Evolutionary conservation across 2,113 vertebrate species (phyloP), one percentile per base, ranked within the genome.

Genomic region (Brachyistius frenatus): DNA sequence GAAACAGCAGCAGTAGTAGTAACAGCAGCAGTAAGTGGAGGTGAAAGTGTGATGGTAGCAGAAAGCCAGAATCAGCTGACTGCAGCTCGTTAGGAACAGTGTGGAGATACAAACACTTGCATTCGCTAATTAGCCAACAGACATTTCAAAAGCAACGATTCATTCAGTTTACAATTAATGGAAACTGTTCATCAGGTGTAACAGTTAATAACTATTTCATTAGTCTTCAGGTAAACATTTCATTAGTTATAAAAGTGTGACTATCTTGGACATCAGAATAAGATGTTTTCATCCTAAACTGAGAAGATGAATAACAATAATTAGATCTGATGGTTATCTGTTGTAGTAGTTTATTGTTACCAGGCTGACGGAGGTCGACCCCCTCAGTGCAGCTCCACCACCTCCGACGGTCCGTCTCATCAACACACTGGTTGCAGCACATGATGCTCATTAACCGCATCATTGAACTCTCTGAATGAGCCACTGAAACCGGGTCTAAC

Each of bases 361-460:
- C 23, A 23, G 23, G 23, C 23, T 23, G 23, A 23, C 23, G 23
- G 23, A 23, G 23, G 23, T 23, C 23, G 23, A 23, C 23, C 23
- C 23, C 23, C 23, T 7, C 47, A 4, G 36, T 53, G 23, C 69
- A 65, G 54, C 50, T 66, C 55, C 62, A 39, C 14, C 57, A n/a
- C 49, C 30, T 70, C 73, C 61, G 78, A 80, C 23, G 23, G 23
- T 23, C 23, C 23, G 23, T 23, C 23, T 23, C 23, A 23, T 23
- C 23, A 23, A 23, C 23, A 23, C 23, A 23, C 23, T 23, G 32
- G 44, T 14, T 13, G 37, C 80, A 37, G 65, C 83, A 66, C 66
- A 82, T 66, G 31, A 78, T 50, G 63, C 74, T 73, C 58, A 80
- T 86, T 85, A 76, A 68, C 76, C 35, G 60, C 85, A 81, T 84